Conservation (phyloP, 1,140 invertebrate species). For the Micrasema minimum region DNA sequence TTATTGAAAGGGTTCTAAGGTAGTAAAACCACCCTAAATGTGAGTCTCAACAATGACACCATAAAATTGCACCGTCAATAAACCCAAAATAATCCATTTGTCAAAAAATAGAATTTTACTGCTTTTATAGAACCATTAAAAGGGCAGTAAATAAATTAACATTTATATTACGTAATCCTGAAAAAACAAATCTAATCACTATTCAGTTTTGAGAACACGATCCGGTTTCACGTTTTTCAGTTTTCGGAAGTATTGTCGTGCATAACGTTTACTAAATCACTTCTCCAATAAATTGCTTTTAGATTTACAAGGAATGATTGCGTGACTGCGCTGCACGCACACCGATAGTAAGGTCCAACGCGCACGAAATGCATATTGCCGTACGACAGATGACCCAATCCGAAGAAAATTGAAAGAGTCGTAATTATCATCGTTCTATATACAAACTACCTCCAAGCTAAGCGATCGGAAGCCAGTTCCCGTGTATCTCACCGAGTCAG, state of each 20-base stretch:
- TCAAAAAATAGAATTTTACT: not conserved
- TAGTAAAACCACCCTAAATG: too few species aligned
- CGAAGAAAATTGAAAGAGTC: not conserved
- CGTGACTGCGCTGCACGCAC: slow-evolving; percentile 11
- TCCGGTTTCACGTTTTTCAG: not conserved
- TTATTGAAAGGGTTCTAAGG: too few species aligned
- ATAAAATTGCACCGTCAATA: not conserved
- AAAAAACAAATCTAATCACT: not conserved
- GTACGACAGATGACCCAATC: not conserved
- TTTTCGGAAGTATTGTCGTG: slow-evolving; percentile 18
- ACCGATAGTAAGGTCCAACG: not conserved
- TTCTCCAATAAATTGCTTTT: slow-evolving; percentile 21
- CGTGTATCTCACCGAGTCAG: too few species aligned
- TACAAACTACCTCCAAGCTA: too few species aligned
- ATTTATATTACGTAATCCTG: too few species aligned
- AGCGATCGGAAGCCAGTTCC: too few species aligned
- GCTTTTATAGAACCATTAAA: not conserved
- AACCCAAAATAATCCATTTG: not conserved
- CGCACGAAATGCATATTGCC: not conserved
- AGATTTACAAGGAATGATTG: slow-evolving; percentile 16
- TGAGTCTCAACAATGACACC: too few species aligned
- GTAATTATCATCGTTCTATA: not conserved
- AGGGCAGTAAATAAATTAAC: not conserved
- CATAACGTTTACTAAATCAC: slow-evolving; percentile 7
- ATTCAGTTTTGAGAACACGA: not conserved